Conservation (phyloP, 2,113 vertebrate species). For the Urocynchramus pylzowi region DNA sequence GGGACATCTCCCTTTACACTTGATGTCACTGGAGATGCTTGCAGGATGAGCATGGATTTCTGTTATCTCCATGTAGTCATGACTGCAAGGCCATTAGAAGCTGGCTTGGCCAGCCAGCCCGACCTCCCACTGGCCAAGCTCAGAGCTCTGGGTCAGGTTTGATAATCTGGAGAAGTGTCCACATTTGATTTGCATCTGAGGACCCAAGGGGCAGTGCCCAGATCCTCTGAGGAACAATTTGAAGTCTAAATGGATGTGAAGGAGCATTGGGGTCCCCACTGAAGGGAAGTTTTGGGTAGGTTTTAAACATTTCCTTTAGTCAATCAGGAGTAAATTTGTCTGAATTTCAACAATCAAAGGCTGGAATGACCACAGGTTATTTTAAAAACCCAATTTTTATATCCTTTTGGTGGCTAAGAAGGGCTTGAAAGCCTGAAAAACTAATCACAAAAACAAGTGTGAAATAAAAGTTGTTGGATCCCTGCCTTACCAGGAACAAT, state of each 20-base stretch:
- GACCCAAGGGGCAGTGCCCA: background rate
- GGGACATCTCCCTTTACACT: background rate
- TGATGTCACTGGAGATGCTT: rapidly evolving
- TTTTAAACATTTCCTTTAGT: background rate
- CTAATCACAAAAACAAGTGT: background rate
- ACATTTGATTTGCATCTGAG: background rate
- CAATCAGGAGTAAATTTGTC: background rate
- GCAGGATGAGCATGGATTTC: background rate
- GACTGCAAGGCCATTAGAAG: background rate
- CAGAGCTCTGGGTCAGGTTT: background rate
- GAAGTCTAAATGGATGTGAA: background rate
- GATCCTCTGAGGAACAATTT: background rate
- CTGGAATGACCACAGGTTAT: background rate
- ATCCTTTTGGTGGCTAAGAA: background rate
- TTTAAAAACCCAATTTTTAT: background rate
- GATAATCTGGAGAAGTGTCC: background rate
- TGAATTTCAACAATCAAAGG: background rate
- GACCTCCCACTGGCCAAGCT: background rate
- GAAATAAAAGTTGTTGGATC: background rate
- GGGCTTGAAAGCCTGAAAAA: background rate
- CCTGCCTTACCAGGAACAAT: background rate
- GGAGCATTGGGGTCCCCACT: rapidly evolving
- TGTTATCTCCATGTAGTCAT: background rate
- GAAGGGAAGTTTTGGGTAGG: background rate
- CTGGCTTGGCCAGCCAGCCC: background rate